Percentiles rank a stretch among this genome's conserved stretches.
These are phyloP conservation scores for Wasmannia auropunctata DNA, from an alignment of 1,140 invertebrate species.

Conservation along the genomic window DNA sequence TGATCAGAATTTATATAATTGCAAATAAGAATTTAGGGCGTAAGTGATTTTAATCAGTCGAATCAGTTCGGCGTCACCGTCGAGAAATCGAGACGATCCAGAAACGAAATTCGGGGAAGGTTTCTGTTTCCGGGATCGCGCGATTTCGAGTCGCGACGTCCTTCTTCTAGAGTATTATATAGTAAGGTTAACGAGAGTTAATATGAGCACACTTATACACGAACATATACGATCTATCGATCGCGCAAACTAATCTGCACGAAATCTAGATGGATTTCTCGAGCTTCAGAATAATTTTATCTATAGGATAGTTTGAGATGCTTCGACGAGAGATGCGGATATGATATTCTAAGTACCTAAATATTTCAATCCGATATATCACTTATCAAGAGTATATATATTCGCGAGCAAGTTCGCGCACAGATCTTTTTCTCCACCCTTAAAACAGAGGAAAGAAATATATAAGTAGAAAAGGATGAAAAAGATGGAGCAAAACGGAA, in stretches of 20 bases:
- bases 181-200: neutral
- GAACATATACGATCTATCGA: neutral
- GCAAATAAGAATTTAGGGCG: neutral
- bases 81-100: constrained; percentile 64
- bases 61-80: neutral
- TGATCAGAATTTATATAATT: neutral
- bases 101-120: constrained; percentile 84
- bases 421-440: constrained; percentile 35
- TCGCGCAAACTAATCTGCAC: neutral
- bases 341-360: constrained; percentile 29
- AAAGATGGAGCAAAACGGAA: neutral
- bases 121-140: constrained; percentile 78
- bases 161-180: neutral
- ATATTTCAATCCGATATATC: constrained; percentile 40
- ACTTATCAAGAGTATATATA: constrained; percentile 28
- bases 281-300: constrained; percentile 15
- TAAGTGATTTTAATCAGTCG: constrained; percentile 22
- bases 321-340: constrained; percentile 40
- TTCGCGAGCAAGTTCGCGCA: constrained; percentile 33
- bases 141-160: constrained; percentile 1
- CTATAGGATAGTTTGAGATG: constrained; percentile 4
- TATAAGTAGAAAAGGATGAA: neutral
- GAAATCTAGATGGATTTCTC: constrained; percentile 1
- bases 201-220: neutral
- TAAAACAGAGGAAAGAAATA: constrained; percentile 28